Base-by-base conservation (phyloP, 2,797 vertebrate species). In the Ctenosaura bakeri region DNA sequence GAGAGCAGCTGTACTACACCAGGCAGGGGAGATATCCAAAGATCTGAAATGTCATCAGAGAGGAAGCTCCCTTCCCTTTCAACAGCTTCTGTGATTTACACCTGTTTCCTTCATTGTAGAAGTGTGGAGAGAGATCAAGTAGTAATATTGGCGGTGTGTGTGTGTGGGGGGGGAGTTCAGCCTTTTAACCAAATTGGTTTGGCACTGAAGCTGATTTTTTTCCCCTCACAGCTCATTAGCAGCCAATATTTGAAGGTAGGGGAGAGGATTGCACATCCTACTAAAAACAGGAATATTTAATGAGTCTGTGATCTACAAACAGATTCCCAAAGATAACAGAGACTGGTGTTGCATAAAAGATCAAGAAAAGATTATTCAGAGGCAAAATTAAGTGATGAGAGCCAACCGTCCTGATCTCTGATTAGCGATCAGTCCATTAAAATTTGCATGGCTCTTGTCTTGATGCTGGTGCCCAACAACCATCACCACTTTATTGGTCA, bases 141-240 rank as follows among this genome's bases (percentile, higher is more conserved):
- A 9, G 87, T 46, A 81, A 52, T 0, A 77, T 84, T 91, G 91
- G 90, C 81, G 4, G 0, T 18, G n/a, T n/a, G n/a, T n/a, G n/a
- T n/a, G n/a, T n/a, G n/a, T n/a, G n/a, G n/a, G n/a, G 82, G 91
- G 42, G 42, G 42, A 46, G 42, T 46, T 76, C 42, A 92, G 87
- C 87, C 93, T 93, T 95, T 94, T 91, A 94, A 90, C 86, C 93
- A 94, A 91, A 95, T 52, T 91, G 90, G 66, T 91, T 94, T 96
- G 94, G 95, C 95, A 94, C 64, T 0, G 20, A 35, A 79, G 24
- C 85, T 76, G 92, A 86, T 82, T 84, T 92, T 92, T 87, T 69
- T 16, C 22, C 6, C 83, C 50, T 0, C 86, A 46, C 92, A 89
- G 92, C 94, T 96, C 95, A 93, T 95, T 95, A 94, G 92, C 6